Base-by-base conservation (phyloP, 2,888 invertebrate genomes). In the Dugesia japonica region DNA sequence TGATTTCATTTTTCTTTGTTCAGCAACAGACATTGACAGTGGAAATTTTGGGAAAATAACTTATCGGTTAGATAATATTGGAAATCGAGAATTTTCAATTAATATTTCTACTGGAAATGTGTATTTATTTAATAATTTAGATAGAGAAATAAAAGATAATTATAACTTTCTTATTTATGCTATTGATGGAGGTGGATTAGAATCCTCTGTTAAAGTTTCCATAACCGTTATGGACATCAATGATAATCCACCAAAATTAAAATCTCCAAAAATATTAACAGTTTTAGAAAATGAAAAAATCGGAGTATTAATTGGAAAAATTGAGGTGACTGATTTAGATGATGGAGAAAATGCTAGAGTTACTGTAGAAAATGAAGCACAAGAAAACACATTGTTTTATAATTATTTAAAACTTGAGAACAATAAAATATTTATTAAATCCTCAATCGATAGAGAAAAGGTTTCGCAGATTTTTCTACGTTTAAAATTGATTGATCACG, bases 291-390 rank as follows among this genome's bases (percentile, higher is more conserved):
- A 77, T 56, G 42, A 42, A 26, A n/a, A 17, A 1, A 23, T 27
- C 1, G 77, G 77, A 20, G 78, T 77, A 23, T 23, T 42, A 17
- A 38, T 77, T 38, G 71, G 77, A n/a, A 77, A 42, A n/a, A 1
- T 77, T 27, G 28, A 23, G 9, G 77, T 77, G 9, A 23, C 23
- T 26, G 77, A 77, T 31, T 28, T 71, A 20, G 77, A 77, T 27
- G 20, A n/a, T n/a, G 77, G 77, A n/a, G 76, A 77, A 26, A 77
- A 56, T 42, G 77, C 77, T 13, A 42, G 28, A 27, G 77, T 77
- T 0, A 28, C 31, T 1, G 26, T 77, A 15, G 33, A 71, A 26
- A 42, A 77, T 33, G 72, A 31, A 17, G 72, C 28, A 4, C 20
- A 76, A 26, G 76, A 77, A 27, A 77, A 71, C n/a, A 38, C 71